Evolutionary conservation across 2,113 vertebrate genomes (phyloP).

Genomic region (Chlorocebus sabaeus): DNA sequence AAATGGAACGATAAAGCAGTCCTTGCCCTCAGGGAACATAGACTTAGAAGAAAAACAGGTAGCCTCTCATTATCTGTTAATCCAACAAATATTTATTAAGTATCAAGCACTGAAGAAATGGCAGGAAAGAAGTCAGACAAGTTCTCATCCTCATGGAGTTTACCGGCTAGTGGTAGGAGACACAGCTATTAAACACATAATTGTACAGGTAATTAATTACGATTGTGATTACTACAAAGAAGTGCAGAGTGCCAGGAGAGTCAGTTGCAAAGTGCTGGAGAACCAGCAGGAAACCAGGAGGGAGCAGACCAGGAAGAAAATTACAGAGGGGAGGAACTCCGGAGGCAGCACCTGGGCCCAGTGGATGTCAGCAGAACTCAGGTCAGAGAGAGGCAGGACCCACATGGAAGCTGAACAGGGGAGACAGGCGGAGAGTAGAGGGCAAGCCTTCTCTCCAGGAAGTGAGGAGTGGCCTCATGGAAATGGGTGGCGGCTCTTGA

Average conservation of each 20-base stretch:
- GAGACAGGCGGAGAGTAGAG: background rate
- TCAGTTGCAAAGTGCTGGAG: background rate
- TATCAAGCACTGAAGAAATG: background rate
- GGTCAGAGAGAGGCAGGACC: background rate
- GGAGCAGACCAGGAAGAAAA: slow-evolving; percentile 16
- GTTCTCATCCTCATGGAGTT: background rate
- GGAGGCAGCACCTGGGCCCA: background rate
- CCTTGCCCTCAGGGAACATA: slow-evolving; percentile 3
- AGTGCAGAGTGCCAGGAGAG: background rate
- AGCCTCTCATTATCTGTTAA: background rate
- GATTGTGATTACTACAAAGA: background rate
- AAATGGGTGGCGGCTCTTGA: background rate
- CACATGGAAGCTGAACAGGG: background rate
- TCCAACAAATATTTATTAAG: slow-evolving; percentile 16
- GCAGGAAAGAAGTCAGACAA: background rate
- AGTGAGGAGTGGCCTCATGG: slow-evolving; percentile 7
- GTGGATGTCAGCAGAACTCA: background rate
- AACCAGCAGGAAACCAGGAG: background rate
- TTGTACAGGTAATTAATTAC: background rate
- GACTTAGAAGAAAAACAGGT: slow-evolving; percentile 17
- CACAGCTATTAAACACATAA: background rate
- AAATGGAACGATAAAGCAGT: background rate
- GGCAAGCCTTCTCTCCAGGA: background rate
- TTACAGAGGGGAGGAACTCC: background rate
- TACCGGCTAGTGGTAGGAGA: background rate